phyloP scores from a whole-genome alignment of 2,113 vertebrate genomes.

The Chaenogobius annularis region DNA sequence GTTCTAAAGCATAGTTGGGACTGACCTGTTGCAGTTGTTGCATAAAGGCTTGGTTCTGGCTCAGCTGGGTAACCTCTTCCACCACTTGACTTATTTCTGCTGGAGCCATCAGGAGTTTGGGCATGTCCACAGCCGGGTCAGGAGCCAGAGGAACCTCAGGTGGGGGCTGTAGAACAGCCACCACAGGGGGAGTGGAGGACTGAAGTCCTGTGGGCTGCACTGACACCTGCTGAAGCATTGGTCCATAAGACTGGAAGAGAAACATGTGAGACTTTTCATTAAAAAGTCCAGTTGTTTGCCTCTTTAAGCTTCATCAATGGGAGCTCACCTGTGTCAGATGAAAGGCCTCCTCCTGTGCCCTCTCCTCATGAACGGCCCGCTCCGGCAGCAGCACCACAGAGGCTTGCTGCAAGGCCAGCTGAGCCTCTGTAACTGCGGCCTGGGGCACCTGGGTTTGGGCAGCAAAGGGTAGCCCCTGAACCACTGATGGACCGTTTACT shows the following conservation, averaged over 20 bases:
- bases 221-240: conserved; percentile 57
- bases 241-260: conserved; percentile 55
- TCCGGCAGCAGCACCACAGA: conserved; percentile 76
- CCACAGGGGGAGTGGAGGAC: conserved; percentile 58
- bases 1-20: not conserved
- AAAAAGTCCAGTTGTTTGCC: not conserved
- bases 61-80: conserved; percentile 58
- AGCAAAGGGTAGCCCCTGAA: conserved; percentile 71
- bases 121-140: conserved; percentile 44
- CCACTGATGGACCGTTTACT: conserved; percentile 70
- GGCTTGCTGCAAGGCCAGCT: conserved; percentile 67
- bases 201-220: conserved; percentile 46
- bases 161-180: conserved; percentile 62
- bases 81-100: conserved; percentile 53
- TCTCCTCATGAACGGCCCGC: conserved; percentile 60
- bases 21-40: conserved; percentile 75
- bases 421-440: conserved; percentile 50
- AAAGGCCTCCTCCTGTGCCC: conserved; percentile 58
- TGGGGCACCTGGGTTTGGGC: conserved; percentile 55
- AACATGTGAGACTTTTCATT: not conserved
- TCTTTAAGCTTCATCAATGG: not conserved
- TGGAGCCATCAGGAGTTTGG: conserved; percentile 62
- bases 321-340: conserved; percentile 68
- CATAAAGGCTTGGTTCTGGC: conserved; percentile 70
- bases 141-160: conserved; percentile 45